These are phyloP conservation scores for Microctonus hyperodae DNA, from an alignment of 2,888 invertebrate genomes.

Conservation along the genomic window DNA sequence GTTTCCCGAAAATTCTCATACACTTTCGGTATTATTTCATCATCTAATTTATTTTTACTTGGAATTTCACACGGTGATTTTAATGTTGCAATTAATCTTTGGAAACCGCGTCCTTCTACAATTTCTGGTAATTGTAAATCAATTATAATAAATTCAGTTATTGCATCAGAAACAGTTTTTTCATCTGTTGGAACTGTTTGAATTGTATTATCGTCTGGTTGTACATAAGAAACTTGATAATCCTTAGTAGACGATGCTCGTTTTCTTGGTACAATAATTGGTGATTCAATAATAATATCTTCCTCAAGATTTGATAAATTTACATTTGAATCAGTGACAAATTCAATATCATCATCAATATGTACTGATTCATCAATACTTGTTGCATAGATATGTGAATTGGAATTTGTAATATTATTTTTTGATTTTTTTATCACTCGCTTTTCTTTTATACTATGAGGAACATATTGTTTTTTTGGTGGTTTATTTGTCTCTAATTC, in stretches of 20 bases:
- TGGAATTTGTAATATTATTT: constrained; percentile 48
- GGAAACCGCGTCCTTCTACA: constrained; percentile 64
- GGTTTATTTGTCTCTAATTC: constrained; percentile 59
- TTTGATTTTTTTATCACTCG: constrained; percentile 53
- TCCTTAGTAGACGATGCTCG: constrained; percentile 32
- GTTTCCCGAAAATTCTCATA: constrained; percentile 62
- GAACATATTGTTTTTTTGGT: constrained; percentile 51
- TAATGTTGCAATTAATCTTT: constrained; percentile 62
- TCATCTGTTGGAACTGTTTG: constrained; percentile 52
- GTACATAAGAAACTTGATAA: constrained; percentile 46
- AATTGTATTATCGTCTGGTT: constrained; percentile 52
- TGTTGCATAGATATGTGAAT: constrained; percentile 61
- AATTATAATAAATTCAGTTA: constrained; percentile 63
- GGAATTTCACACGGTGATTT: constrained; percentile 64
- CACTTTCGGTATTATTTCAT: constrained; percentile 63
- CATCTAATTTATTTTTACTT: constrained; percentile 62
- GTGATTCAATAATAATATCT: constrained; percentile 51
- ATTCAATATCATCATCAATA: constrained; percentile 61
- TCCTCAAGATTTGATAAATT: constrained; percentile 57
- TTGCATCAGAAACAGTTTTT: constrained; percentile 63
- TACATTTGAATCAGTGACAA: constrained; percentile 60
- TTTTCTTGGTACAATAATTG: constrained; percentile 54
- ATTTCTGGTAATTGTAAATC: constrained; percentile 64
- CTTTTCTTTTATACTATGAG: constrained; percentile 56
- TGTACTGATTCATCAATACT: constrained; percentile 62